A percentile compares a stretch with the other conserved stretches of the same genome.
Conservation (phyloP, 2,113 vertebrate species). For the Muntiacus reevesi region DNA sequence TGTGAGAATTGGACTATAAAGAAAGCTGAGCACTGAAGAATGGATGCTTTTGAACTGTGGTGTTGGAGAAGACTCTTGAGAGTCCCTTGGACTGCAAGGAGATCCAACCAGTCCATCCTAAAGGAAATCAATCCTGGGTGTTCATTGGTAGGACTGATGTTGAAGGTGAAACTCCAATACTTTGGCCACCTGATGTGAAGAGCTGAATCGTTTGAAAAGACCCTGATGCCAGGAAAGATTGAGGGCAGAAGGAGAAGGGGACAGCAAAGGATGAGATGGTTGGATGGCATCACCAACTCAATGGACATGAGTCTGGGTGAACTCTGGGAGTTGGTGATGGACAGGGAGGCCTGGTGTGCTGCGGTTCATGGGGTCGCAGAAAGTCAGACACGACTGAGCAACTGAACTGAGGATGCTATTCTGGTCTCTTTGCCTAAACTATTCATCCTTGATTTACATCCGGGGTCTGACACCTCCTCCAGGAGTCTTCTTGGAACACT, state of each 20-base stretch:
- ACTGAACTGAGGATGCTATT: neutral
- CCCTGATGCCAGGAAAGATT: neutral
- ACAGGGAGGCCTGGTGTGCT: rapidly evolving
- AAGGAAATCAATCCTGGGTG: neutral
- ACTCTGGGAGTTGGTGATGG: neutral
- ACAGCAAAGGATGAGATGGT: neutral
- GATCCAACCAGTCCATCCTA: too few species aligned
- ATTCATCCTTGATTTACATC: neutral
- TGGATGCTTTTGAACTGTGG: neutral
- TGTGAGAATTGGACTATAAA: neutral
- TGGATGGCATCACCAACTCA: neutral
- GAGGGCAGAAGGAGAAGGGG: neutral
- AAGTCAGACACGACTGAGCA: neutral
- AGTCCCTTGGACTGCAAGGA: neutral
- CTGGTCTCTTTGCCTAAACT: neutral
- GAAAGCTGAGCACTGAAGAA: neutral
- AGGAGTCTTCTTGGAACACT: neutral
- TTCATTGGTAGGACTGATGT: neutral
- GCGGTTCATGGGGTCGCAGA: rapidly evolving
- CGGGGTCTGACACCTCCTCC: neutral
- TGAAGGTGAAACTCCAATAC: neutral
- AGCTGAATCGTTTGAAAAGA: neutral
- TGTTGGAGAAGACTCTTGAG: neutral
- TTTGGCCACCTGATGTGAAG: neutral
- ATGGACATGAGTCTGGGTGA: rapidly evolving